Conservation (phyloP, 2,113 vertebrate species). For the Ceuthmochares aereus region DNA sequence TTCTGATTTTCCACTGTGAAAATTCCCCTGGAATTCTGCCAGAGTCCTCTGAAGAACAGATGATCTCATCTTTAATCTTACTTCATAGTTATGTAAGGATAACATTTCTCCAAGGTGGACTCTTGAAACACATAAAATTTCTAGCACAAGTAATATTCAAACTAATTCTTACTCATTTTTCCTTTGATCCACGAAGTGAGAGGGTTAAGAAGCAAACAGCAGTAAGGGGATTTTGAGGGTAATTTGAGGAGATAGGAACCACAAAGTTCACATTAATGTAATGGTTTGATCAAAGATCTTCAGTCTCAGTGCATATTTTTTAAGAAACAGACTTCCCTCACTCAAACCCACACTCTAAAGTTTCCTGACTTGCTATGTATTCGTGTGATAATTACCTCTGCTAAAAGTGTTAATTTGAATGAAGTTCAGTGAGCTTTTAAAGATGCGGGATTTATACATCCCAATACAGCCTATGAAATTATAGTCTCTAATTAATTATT, state of each 20-base stretch:
- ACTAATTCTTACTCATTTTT: background rate
- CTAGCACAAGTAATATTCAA: background rate
- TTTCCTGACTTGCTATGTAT: background rate
- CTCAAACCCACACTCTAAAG: background rate
- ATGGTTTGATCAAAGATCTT: slow-evolving; percentile 12
- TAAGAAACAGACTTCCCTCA: background rate
- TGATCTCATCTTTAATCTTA: slow-evolving; percentile 43
- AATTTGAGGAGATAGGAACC: background rate
- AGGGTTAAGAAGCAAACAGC: background rate
- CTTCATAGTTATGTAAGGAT: slow-evolving; percentile 9
- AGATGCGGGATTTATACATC: background rate
- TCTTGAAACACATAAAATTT: background rate
- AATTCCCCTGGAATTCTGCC: slow-evolving; percentile 52
- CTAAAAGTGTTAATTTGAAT: background rate
- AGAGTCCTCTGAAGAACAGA: slow-evolving; percentile 23
- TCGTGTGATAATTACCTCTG: background rate
- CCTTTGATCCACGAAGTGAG: slow-evolving; percentile 19
- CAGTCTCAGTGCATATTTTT: background rate
- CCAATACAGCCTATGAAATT: background rate
- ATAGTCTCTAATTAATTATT: background rate
- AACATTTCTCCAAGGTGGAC: background rate
- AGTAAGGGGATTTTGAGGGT: background rate
- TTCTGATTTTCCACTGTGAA: slow-evolving; percentile 46
- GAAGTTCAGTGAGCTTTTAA: background rate
- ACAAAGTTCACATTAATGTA: background rate